Base-by-base conservation (phyloP, 2,888 invertebrate species). In the Cataglyphis livida region DNA sequence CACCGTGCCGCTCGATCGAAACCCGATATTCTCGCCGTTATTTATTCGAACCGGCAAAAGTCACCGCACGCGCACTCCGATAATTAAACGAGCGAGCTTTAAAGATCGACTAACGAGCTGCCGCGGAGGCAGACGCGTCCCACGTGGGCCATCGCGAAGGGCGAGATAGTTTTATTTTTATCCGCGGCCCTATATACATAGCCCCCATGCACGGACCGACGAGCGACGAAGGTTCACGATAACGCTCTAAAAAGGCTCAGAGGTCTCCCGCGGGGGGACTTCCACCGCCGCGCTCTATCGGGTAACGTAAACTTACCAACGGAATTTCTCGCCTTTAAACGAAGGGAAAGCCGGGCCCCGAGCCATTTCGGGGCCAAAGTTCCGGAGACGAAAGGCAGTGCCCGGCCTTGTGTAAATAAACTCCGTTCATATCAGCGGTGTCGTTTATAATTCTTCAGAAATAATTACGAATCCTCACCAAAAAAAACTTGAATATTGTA, bases 101-200 rank as follows among this genome's bases (percentile, higher is more conserved):
- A 82, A 84, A 84, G 82, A 74, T 68, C 66, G 74, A 74, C 82
- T 81, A 82, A 82, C 84, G 81, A 68, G 78, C 59, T 44, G 59
- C 12, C 18, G 78, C 74, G 66, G 61, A 44, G 54, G 48, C 48
- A 21, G 32, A 83, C 84, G 32, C 44, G 28, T 85, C 83, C 83
- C 87, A 85, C 88, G 90, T 87, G 89, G 86, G 83, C 81, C 81
- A 82, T 83, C 62, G 76, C 54, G 32, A 44, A 79, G 78, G 70
- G 70, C 59, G 78, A 32, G 85, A 62, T 73, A 57, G 59, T 57
- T 84, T 88, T 90, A 90, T 90, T 91, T 90, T 85, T 68, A 86
- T 88, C 81, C 85, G 81, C 85, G 76, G 83, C 79, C 82, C 74
- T 82, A 54, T 51, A 51, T 87, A 85, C 81, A 86, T 81, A 87